Conservation (phyloP, 2,797 vertebrate genomes). For the Melanotaenia maccullochi region DNA sequence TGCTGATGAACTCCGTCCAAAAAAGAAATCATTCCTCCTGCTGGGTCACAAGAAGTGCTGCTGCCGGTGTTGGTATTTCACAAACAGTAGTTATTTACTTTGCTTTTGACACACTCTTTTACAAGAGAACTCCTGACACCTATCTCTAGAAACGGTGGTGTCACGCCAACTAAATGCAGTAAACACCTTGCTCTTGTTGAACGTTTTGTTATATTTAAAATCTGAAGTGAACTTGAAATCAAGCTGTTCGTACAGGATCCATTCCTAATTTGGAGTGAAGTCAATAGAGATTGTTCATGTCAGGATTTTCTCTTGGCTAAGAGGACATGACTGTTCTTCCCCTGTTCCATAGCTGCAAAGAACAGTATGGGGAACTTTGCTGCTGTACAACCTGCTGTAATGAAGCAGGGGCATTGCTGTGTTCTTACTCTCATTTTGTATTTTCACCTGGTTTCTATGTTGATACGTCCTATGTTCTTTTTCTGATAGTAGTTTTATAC, state of each 20-base stretch:
- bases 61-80: slow-evolving; percentile 78
- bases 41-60: slow-evolving; percentile 72
- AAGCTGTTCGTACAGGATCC: slow-evolving; percentile 67
- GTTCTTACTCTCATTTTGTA: slow-evolving; percentile 79
- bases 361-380: slow-evolving; percentile 77
- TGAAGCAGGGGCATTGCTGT: slow-evolving; percentile 79
- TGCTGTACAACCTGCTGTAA: slow-evolving; percentile 83
- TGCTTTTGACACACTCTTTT: slow-evolving; percentile 80
- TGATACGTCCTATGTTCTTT: slow-evolving; percentile 58
- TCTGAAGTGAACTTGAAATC: slow-evolving; percentile 72
- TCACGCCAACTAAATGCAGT: slow-evolving; percentile 49
- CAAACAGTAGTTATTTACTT: slow-evolving; percentile 63
- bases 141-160: slow-evolving; percentile 57
- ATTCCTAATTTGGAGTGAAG: slow-evolving; percentile 73
- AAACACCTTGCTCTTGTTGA: slow-evolving; percentile 45
- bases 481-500: slow-evolving; percentile 76
- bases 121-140: slow-evolving; percentile 75
- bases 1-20: slow-evolving; percentile 75
- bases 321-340: slow-evolving; percentile 81
- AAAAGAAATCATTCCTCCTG: slow-evolving; percentile 81
- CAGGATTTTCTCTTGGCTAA: slow-evolving; percentile 77
- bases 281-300: slow-evolving; percentile 65
- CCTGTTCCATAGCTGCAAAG: slow-evolving; percentile 74
- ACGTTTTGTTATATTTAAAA: slow-evolving; percentile 63
- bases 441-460: slow-evolving; percentile 74